Base-by-base conservation (phyloP, 2,888 invertebrate species). In the Apotomis capreana region DNA sequence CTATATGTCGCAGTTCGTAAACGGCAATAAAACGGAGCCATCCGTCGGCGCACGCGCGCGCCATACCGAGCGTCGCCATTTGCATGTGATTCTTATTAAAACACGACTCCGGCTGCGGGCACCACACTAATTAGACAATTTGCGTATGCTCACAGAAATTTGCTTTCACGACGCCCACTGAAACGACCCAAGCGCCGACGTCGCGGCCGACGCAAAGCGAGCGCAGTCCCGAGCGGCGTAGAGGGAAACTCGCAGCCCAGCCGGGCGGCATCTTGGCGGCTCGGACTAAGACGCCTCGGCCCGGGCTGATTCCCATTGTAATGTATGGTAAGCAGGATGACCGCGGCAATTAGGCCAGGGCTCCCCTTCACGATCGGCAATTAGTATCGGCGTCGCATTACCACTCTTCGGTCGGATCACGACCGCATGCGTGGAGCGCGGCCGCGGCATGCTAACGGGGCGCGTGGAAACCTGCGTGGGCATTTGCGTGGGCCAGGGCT, bases 91-190 rank as follows among this genome's bases (percentile, higher is more conserved):
- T 87, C 86, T 86, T 89, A 87, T 84, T 87, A 83, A 82, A 83
- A 81, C 82, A 81, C 78, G 83, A 77, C 80, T 77, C 79, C 75
- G 75, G 78, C 76, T 76, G 78, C 77, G 83, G 84, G 87, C 87
- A 81, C 84, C 83, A 84, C 87, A 83, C 83, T 90, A 90, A 91
- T 92, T 86, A 90, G 86, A 82, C 91, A 88, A 92, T 92, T 92
- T 89, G 89, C 90, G 86, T 88, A 87, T 84, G 82, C 77, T 82
- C 75, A 80, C 80, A 81, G 76, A 78, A 78, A 78, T 78, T 78
- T 73, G 77, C 75, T 74, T 74, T 70, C 63, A 44, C 64, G 15
- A 12, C 64, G n/a, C 69, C 67, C 74, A 62, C 58, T 46, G 68
- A 55, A 78, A 74, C 73, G 74, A 36, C 73, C 5, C 37, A 76